Conservation (phyloP, 2,888 invertebrate species). For the Pristionchus entomophagus region DNA sequence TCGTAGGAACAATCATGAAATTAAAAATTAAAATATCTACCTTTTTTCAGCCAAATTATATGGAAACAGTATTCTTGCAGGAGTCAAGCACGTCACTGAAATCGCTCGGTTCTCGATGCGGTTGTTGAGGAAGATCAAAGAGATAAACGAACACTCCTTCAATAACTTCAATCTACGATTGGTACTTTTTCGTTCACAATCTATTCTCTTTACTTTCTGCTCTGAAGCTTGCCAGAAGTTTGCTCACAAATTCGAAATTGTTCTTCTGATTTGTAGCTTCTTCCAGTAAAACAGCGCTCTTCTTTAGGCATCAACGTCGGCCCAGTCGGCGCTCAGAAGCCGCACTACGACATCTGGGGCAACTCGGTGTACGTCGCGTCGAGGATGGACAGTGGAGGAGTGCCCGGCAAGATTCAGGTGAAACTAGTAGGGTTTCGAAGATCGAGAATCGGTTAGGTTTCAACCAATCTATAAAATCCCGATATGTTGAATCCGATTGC, state of each 20-base stretch:
- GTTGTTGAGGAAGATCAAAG: slow-evolving; percentile 88
- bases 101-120: slow-evolving; percentile 93
- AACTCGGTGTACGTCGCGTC: slow-evolving; percentile 97
- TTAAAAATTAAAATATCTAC: background rate
- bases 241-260: background rate
- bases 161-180: slow-evolving; percentile 92
- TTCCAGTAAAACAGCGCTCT: no score
- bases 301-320: slow-evolving; percentile 95
- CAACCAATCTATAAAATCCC: background rate
- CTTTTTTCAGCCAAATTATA: no score
- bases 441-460: background rate
- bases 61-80: no score
- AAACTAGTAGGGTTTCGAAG: no score
- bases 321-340: slow-evolving; percentile 93
- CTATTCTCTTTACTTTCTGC: no score
- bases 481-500: no score
- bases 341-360: slow-evolving; percentile 96
- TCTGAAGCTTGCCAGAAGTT: no score
- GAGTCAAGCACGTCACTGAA: slow-evolving; percentile 85
- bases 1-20: no score
- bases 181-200: slow-evolving; percentile 80
- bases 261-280: no score
- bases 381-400: slow-evolving; percentile 95
- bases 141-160: slow-evolving; percentile 95
- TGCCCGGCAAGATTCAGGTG: slow-evolving; percentile 84